Evolutionary conservation across 2,797 vertebrate species (phyloP).

Genomic region (Oreochromis mossambicus): DNA sequence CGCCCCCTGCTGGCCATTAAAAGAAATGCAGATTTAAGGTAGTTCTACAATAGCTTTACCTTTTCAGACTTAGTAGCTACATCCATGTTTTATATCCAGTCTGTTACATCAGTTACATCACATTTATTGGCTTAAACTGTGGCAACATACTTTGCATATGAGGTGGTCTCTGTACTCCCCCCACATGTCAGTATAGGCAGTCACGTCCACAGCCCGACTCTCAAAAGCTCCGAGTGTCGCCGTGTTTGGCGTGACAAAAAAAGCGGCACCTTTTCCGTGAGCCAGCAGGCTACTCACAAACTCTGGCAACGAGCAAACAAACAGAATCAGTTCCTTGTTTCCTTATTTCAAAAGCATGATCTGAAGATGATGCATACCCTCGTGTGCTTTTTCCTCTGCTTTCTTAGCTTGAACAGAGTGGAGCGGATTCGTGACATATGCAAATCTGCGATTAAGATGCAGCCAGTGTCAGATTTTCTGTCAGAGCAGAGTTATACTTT

Average conservation of each 20-base stretch:
- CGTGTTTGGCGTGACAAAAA: conserved; percentile 68
- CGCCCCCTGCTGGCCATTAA: not conserved
- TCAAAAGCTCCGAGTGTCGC: conserved; percentile 82
- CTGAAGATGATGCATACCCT: conserved; percentile 46
- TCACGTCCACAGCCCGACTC: conserved; percentile 77
- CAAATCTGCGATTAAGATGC: conserved; percentile 35
- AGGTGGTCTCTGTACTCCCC: conserved; percentile 89
- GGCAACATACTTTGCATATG: conserved; percentile 80
- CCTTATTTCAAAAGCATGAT: not conserved
- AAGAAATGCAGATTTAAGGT: not conserved
- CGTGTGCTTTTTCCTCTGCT: conserved; percentile 58
- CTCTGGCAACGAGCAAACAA: conserved; percentile 65
- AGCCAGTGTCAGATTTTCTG: not conserved
- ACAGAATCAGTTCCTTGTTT: not conserved
- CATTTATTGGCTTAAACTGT: not conserved
- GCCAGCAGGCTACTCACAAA: conserved; percentile 79
- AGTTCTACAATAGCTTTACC: not conserved
- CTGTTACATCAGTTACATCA: not conserved
- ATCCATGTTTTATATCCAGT: not conserved
- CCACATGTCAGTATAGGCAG: conserved; percentile 91
- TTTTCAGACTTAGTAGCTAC: not conserved
- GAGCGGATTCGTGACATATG: conserved; percentile 41
- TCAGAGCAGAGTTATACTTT: not conserved
- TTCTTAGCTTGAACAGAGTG: conserved; percentile 62
- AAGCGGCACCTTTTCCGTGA: conserved; percentile 84